Percentiles rank a stretch among this genome's conserved stretches.
Evolutionary conservation across 2,797 vertebrate genomes (phyloP).

Genomic region (Sebastes glaucus): DNA sequence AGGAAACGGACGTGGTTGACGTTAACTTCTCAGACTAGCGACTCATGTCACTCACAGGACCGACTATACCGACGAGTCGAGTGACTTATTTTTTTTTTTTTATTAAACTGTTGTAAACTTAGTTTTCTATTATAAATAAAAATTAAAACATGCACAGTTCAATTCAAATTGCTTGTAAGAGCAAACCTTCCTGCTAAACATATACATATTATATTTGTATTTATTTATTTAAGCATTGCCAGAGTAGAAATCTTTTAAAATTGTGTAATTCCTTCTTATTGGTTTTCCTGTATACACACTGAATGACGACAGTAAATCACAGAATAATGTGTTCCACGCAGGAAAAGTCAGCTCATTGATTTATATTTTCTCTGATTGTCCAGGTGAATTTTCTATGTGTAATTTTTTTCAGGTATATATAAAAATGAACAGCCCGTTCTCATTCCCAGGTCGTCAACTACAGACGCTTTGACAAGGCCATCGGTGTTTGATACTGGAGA

Average conservation of each 20-base stretch:
- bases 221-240: neutral
- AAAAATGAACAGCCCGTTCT: too few relatives aligned
- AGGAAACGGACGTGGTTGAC: too few relatives aligned
- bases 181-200: neutral
- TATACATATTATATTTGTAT: neutral
- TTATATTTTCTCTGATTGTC: neutral
- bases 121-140: neutral
- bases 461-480: rapidly evolving
- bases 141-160: neutral
- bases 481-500: too few relatives aligned
- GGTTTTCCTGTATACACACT: neutral
- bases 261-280: too few relatives aligned
- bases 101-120: neutral
- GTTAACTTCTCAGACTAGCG: too few relatives aligned
- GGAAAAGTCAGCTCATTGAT: neutral
- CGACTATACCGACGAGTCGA: too few relatives aligned
- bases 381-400: too few relatives aligned
- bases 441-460: too few relatives aligned
- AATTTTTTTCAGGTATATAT: too few relatives aligned
- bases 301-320: neutral
- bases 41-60: too few relatives aligned
- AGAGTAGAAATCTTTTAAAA: neutral
- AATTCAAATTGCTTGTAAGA: neutral
- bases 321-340: too few relatives aligned
- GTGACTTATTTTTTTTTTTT: too few relatives aligned